Evolutionary conservation across 2,113 vertebrate species (phyloP).

Genomic region (Ptilorrhoa leucosticta): DNA sequence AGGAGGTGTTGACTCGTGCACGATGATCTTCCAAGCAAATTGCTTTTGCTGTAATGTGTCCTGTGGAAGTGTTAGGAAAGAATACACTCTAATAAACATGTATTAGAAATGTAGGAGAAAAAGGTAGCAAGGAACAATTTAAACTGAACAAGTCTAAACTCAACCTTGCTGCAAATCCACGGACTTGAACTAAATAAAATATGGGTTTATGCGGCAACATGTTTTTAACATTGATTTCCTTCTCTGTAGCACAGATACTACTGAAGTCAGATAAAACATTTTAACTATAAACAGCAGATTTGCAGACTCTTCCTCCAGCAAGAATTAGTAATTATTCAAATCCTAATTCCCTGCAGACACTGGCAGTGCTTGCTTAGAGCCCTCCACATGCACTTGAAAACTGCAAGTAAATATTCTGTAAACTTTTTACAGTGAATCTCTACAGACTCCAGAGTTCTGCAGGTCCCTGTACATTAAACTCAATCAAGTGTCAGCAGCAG

Average conservation of each 20-base stretch:
- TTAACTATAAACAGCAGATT: not conserved
- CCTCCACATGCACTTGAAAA: not conserved
- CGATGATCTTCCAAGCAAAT: slow-evolving; percentile 89
- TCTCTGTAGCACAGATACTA: not conserved
- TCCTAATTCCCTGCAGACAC: not conserved
- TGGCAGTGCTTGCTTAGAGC: not conserved
- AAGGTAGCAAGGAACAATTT: not conserved
- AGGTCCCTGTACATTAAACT: not conserved
- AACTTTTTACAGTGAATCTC: not conserved
- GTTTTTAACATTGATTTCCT: not conserved
- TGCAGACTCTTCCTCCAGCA: not conserved
- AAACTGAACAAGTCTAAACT: not conserved
- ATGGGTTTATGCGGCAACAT: not conserved
- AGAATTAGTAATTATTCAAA: not conserved
- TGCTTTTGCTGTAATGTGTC: slow-evolving; percentile 85
- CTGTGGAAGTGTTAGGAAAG: slow-evolving; percentile 61
- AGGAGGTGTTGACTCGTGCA: slow-evolving; percentile 83
- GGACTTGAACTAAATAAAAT: not conserved
- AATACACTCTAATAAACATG: not conserved
- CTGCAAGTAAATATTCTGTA: not conserved
- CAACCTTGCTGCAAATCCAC: not conserved
- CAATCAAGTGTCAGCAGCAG: not conserved
- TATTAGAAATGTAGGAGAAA: not conserved
- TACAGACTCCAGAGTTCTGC: not conserved
- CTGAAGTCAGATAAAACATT: not conserved